Conservation (phyloP, 2,113 vertebrate species). For the Seriola dumerili region DNA sequence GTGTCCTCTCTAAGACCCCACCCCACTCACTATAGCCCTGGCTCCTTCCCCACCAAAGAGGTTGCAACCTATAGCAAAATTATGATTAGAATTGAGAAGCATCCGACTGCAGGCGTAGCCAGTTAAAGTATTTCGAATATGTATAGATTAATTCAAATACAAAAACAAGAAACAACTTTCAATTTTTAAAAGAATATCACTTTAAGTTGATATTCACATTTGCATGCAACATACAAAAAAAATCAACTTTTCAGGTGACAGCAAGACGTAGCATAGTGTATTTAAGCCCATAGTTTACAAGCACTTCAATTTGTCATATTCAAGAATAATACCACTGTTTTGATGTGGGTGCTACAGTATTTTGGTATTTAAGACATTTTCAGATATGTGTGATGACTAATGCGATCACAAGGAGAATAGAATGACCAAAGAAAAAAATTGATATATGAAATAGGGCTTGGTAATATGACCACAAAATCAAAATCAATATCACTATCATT, state of each 20-base stretch:
- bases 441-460: not conserved
- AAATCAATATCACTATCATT: not conserved
- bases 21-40: not conserved
- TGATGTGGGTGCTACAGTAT: slow-evolving; percentile 50
- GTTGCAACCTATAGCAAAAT: not conserved
- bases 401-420: not conserved
- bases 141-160: slow-evolving; percentile 30
- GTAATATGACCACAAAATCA: not conserved
- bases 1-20: not conserved
- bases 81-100: not conserved
- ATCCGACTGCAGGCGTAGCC: not conserved
- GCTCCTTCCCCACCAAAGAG: too few relatives aligned
- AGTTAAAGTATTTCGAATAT: not conserved
- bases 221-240: slow-evolving; percentile 77
- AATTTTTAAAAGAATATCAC: slow-evolving; percentile 62
- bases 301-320: slow-evolving; percentile 52
- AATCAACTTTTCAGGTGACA: slow-evolving; percentile 64
- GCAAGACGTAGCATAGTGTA: slow-evolving; percentile 60
- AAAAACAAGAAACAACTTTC: slow-evolving; percentile 12
- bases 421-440: not conserved
- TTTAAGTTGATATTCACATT: slow-evolving; percentile 74
- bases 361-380: not conserved
- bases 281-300: slow-evolving; percentile 63
- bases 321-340: slow-evolving; percentile 76
- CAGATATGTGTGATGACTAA: slow-evolving; percentile 1